These are phyloP conservation scores for Chromis chromis DNA, from an alignment of 2,797 vertebrate species.

Conservation along the genomic window DNA sequence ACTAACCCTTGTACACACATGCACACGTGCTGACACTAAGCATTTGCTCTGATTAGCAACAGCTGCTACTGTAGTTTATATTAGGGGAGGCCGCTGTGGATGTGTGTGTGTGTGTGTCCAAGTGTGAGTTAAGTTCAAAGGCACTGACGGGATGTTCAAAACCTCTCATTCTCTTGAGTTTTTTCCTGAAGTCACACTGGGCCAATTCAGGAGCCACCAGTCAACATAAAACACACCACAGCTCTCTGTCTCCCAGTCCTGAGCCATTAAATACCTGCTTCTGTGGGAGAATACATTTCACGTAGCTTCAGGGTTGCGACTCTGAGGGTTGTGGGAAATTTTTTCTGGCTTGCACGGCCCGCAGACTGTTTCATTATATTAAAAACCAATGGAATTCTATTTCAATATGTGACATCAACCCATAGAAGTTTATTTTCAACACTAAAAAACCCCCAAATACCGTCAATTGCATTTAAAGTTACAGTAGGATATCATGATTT, in stretches of 20 bases:
- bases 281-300: conserved; percentile 65
- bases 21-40: conserved; percentile 61
- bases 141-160: conserved; percentile 70
- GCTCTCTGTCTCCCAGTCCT: conserved; percentile 32
- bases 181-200: conserved; percentile 72
- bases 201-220: conserved; percentile 68
- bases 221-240: conserved; percentile 51
- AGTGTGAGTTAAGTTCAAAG: conserved; percentile 80
- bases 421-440: conserved; percentile 14
- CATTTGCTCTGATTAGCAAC: conserved; percentile 81
- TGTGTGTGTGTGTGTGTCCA: conserved; percentile 38
- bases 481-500: conserved; percentile 14
- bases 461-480: conserved; percentile 20
- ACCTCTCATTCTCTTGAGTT: conserved; percentile 61
- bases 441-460: conserved; percentile 10
- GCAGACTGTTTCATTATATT: conserved; percentile 40
- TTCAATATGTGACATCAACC: conserved; percentile 35
- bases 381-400: conserved; percentile 30
- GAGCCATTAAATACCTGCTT: conserved; percentile 62
- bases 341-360: conserved; percentile 31
- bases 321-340: conserved; percentile 56
- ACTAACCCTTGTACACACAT: conserved; percentile 24
- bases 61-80: conserved; percentile 81
- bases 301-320: conserved; percentile 35
- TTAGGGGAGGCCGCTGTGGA: conserved; percentile 47